A percentile compares a stretch with the other conserved stretches of the same genome.
These are phyloP conservation scores for Typhlomys cinereus DNA, from an alignment of 2,113 vertebrate genomes.

Conservation along the genomic window DNA sequence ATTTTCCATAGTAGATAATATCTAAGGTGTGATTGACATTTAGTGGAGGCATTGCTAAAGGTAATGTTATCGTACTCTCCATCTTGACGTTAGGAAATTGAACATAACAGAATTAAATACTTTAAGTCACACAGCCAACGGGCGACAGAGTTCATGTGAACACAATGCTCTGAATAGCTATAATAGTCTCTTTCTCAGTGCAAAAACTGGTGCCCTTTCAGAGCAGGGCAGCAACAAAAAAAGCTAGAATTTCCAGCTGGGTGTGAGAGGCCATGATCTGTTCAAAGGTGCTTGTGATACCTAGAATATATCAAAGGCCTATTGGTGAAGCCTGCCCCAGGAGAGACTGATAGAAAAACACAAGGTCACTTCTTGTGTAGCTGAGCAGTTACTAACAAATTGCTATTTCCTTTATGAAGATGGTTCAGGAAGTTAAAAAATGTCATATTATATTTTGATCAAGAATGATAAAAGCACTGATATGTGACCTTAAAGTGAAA, in stretches of 20 bases:
- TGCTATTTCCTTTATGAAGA: not conserved
- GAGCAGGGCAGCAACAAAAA: not conserved
- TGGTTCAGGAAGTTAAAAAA: not conserved
- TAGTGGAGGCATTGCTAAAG: not conserved
- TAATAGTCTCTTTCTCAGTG: not conserved
- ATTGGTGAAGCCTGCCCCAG: not conserved
- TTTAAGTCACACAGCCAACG: not conserved
- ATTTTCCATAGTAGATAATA: not conserved
- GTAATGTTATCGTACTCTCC: not conserved
- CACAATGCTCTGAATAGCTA: not conserved
- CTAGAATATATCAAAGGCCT: not conserved
- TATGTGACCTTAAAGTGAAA: not conserved
- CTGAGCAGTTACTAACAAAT: not conserved
- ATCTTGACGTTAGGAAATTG: constrained; percentile 11
- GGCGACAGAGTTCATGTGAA: not conserved
- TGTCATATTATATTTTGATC: not conserved
- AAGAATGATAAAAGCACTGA: not conserved
- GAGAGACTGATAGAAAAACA: not conserved
- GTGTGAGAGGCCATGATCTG: not conserved
- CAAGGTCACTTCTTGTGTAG: not conserved
- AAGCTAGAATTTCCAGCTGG: not conserved
- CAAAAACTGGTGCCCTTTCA: not conserved
- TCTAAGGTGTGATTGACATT: not conserved
- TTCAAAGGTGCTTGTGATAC: not conserved
- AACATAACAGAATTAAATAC: not conserved